These are phyloP conservation scores for Osmerus mordax DNA, from an alignment of 2,113 vertebrate species.

Conservation along the genomic window DNA sequence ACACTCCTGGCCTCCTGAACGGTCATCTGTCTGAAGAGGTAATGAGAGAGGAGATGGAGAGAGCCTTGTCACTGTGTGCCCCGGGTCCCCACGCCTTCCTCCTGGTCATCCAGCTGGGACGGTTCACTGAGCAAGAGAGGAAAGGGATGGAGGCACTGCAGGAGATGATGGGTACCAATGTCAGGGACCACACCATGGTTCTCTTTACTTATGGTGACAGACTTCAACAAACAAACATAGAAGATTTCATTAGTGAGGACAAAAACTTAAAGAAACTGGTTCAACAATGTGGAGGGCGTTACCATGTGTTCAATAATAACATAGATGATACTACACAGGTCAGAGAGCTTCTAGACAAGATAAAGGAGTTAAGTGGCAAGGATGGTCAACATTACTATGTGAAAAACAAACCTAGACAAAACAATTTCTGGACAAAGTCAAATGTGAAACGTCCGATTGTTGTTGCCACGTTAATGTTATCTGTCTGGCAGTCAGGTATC, in stretches of 20 bases:
- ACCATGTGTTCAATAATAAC: constrained; percentile 1
- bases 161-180: neutral
- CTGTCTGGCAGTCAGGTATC: too few relatives aligned
- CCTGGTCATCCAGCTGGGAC: constrained; percentile 10
- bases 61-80: neutral
- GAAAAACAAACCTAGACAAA: too few relatives aligned
- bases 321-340: neutral
- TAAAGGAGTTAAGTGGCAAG: neutral
- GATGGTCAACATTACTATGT: neutral
- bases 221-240: neutral
- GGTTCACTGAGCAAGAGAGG: constrained; percentile 13
- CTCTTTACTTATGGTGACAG: constrained; percentile 6
- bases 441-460: too few relatives aligned
- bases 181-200: neutral
- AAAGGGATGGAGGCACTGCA: constrained; percentile 1
- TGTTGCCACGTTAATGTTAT: too few relatives aligned
- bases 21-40: neutral
- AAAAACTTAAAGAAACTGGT: neutral
- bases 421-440: too few relatives aligned
- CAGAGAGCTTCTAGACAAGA: constrained; percentile 3
- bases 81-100: constrained; percentile 11
- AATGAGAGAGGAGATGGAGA: neutral
- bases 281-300: neutral
- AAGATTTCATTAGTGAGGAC: neutral
- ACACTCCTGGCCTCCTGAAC: constrained; percentile 13